Evolutionary conservation across 2,797 vertebrate species (phyloP).

Genomic region (Onychomys arenicola): DNA sequence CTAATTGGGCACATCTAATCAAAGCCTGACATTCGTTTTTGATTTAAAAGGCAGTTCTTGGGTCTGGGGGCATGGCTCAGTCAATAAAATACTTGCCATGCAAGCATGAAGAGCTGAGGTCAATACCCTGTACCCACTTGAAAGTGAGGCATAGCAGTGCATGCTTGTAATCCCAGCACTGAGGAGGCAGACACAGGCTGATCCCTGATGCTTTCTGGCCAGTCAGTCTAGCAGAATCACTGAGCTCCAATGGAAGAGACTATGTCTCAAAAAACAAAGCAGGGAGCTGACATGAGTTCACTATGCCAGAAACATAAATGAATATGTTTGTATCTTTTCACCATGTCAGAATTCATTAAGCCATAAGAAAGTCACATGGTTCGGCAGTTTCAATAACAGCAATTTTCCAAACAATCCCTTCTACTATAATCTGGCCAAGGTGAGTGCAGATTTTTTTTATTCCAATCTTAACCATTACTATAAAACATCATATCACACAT

Average conservation of each 20-base stretch:
- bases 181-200: neutral
- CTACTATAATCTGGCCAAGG: neutral
- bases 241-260: neutral
- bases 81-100: neutral
- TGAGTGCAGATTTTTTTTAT: neutral
- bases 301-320: neutral
- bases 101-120: neutral
- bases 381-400: neutral
- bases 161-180: neutral
- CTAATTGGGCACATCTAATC: slow-evolving; percentile 11
- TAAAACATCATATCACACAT: neutral
- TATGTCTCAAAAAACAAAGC: neutral
- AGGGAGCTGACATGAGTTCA: neutral
- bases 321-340: neutral
- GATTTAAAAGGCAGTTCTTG: neutral
- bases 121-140: neutral
- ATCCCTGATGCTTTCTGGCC: neutral
- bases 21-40: neutral
- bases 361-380: neutral
- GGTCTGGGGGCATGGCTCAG: neutral
- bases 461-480: neutral
- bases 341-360: neutral
- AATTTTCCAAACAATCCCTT: neutral
- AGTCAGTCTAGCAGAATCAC: neutral
- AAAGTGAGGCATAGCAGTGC: neutral